A percentile compares a stretch with the other conserved stretches of the same genome.
These are phyloP conservation scores for Dolichoris vasculosae DNA, from an alignment of 1,140 invertebrate species.

Conservation along the genomic window DNA sequence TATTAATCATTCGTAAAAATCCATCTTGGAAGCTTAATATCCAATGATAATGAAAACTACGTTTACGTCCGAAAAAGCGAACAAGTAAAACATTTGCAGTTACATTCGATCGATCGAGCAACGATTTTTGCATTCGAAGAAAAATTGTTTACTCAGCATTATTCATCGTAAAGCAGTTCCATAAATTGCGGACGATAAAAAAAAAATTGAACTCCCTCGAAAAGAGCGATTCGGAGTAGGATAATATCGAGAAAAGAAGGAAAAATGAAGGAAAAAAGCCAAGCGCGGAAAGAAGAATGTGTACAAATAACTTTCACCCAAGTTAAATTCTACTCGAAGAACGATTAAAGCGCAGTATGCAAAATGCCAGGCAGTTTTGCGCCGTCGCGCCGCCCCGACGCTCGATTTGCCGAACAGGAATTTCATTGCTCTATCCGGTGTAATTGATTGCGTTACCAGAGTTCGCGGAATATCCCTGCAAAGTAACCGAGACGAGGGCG, in stretches of 20 bases:
- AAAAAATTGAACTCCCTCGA: no score
- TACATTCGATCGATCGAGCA: no score
- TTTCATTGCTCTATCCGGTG: conserved; percentile 38
- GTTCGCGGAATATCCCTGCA: conserved; percentile 15
- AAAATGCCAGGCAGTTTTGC: neutral
- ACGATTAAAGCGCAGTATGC: conserved; percentile 36
- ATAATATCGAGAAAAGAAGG: neutral
- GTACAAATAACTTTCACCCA: conserved; percentile 41
- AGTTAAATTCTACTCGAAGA: conserved; percentile 30
- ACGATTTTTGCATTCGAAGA: no score
- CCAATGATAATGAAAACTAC: no score
- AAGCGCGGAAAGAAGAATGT: neutral
- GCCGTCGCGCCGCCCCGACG: neutral
- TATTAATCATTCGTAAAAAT: no score
- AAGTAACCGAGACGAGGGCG: neutral
- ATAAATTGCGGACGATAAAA: no score
- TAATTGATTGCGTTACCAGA: conserved; percentile 38
- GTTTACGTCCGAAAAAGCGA: no score
- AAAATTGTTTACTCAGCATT: no score
- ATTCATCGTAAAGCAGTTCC: no score
- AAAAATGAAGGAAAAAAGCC: neutral
- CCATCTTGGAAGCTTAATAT: no score
- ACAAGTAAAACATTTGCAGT: no score
- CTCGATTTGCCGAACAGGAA: conserved; percentile 41
- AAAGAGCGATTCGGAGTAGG: neutral